Evolutionary conservation across 1,140 invertebrate genomes (phyloP).

Genomic region (Cyphomyrmex costatus): DNA sequence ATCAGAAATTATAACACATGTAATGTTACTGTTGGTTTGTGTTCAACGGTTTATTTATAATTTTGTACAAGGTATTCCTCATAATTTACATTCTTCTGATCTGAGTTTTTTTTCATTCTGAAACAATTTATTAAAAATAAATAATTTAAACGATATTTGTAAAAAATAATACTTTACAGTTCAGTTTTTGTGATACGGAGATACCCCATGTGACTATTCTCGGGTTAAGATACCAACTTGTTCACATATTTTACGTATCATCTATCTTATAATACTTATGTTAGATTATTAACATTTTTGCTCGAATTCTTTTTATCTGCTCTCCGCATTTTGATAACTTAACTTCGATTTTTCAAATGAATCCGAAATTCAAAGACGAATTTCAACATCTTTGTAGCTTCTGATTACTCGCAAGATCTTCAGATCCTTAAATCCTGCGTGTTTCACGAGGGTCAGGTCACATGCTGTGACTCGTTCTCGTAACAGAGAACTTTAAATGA

Average conservation of each 20-base stretch:
- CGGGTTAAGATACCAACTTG: neutral
- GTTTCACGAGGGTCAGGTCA: constrained; percentile 50
- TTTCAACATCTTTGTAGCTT: constrained; percentile 11
- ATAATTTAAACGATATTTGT: no score
- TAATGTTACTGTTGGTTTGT: no score
- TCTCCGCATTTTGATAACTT: neutral
- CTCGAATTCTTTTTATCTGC: neutral
- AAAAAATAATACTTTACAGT: no score
- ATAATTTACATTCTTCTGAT: neutral
- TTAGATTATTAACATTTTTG: constrained; percentile 7
- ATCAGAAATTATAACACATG: no score
- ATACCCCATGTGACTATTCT: no score
- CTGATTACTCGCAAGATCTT: constrained; percentile 36
- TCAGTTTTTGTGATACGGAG: no score
- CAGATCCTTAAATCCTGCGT: constrained; percentile 48
- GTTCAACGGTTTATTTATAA: neutral
- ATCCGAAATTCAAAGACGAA: constrained; percentile 9
- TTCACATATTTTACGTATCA: neutral
- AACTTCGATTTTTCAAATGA: constrained; percentile 14
- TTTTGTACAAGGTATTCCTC: neutral
- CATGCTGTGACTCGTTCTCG: constrained; percentile 49
- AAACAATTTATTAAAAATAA: no score
- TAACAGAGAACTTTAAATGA: constrained; percentile 62
- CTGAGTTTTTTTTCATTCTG: no score
- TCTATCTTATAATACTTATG: neutral